Evolutionary conservation across 2,888 invertebrate species (phyloP), one percentile per base, ranked within the genome.

Genomic region (Cheilosia scutellata): DNA sequence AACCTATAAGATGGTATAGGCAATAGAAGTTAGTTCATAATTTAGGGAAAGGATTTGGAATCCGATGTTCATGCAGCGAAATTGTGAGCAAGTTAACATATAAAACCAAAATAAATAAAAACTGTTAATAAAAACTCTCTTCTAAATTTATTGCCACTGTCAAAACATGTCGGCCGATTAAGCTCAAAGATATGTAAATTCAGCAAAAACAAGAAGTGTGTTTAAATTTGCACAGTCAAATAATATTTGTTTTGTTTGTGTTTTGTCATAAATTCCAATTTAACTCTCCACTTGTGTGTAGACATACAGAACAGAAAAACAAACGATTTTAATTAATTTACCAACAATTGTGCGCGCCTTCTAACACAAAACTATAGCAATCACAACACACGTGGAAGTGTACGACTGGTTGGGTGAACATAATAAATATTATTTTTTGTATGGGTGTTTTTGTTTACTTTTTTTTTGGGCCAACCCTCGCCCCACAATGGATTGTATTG

Each of bases 351-450:
- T 68, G 60, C 49, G 37, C 68, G 55, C 25, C 25, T 58, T 33
- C 57, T 9, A 42, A 33, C 53, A 60, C 47, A 33, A 42, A 68
- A 75, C 60, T 62, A 75, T 42, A 74, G 66, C 78, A 83, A 79
- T 83, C 78, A 74, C 62, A 49, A 7, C 40, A 49, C 49, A 62
- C 25, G 20, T 6, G 49, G 20, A 49, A 65, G 33, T 66, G 49
- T 33, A 29, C n/a, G 6, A 74, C 31, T 9, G 74, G 47, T 57
- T 74, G 78, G 49, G 42, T 25, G 29, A 49, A 68, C 62, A 51
- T 74, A 74, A 83, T 83, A 79, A 74, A 74, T 83, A 74, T 77
- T 79, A 79, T 71, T 76, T 72, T 20, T 74, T 55, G 40, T 63
- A 60, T 44, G 62, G 68, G 68, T 44, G 37, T 53, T 40, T 27